phyloP scores from a whole-genome alignment of 2,888 invertebrate genomes.

The Caenorhabditis drosophilae region DNA sequence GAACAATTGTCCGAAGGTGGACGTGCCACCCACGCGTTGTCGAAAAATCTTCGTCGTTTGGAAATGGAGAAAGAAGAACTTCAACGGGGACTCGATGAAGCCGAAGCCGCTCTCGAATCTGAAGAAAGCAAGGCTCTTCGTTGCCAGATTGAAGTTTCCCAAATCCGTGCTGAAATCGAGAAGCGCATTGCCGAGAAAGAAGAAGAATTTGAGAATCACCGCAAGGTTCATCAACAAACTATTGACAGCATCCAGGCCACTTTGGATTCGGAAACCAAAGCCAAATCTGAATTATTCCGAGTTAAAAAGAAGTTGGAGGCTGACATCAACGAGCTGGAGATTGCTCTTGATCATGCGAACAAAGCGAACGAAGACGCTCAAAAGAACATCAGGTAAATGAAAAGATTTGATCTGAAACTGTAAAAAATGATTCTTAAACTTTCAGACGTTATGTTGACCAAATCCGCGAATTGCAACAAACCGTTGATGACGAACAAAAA shows the following conservation, averaged over 20 bases:
- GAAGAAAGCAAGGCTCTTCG: conserved; percentile 84
- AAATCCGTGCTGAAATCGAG: conserved; percentile 99
- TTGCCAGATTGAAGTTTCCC: conserved; percentile 84
- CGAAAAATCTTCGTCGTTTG: conserved; percentile 96
- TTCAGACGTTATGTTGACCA: conserved; percentile 95
- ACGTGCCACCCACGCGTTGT: conserved; percentile 97
- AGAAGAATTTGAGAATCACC: conserved; percentile 98
- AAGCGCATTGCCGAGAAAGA: conserved; percentile 99
- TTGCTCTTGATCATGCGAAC: conserved; percentile 98
- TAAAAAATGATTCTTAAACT: neutral
- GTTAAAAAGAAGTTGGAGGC: conserved; percentile 87
- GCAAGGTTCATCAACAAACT: conserved; percentile 85
- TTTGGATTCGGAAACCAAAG: conserved; percentile 85
- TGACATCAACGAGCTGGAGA: conserved; percentile 99
- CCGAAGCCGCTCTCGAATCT: conserved; percentile 94
- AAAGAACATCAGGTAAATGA: conserved; percentile 68
- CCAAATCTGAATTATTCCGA: conserved; percentile 84
- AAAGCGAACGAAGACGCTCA: conserved; percentile 76
- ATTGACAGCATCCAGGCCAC: conserved; percentile 99
- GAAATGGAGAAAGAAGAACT: conserved; percentile 99
- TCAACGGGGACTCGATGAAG: conserved; percentile 81
- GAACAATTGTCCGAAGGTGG: conserved; percentile 80
- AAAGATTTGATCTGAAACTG: conserved; percentile 3
- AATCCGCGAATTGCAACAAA: conserved; percentile 76
- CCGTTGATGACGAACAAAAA: conserved; percentile 95